Evolutionary conservation across 2,797 vertebrate species (phyloP), one percentile per base, ranked within the genome.

Genomic region (Pogonophryne albipinna): DNA sequence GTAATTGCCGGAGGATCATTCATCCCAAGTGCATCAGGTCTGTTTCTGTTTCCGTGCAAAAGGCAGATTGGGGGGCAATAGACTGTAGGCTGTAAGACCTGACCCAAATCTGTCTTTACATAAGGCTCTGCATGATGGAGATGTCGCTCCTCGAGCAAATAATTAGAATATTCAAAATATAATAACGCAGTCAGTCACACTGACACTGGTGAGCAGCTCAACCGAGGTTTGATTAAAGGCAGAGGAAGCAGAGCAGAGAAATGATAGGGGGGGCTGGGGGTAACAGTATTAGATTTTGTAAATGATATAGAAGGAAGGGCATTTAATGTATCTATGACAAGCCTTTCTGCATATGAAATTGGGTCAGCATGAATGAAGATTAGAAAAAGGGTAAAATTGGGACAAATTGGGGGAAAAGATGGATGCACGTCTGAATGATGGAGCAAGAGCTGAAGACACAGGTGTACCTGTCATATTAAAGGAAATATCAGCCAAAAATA

Each of bases 81-180:
- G 60, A 76, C 85, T 84, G 78, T 71, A 80, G 60, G 77, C 85
- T 84, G 78, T 71, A 80, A 82, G 71, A 80, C 82, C 74, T 92
- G 91, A 91, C 91, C 91, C 81, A 90, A 90, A 93, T 92, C 75
- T 89, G 85, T 90, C 85, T 90, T 88, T 91, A 84, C 78, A 83
- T 82, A 87, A 87, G 84, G 66, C 78, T 49, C 76, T 58, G 73
- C 64, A 83, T 90, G 90, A 91, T 83, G 78, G 89, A 92, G 78
- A 90, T 68, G 73, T 65, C 71, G 72, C 76, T 76, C 50, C n/a
- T 73, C 82, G 69, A 86, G 78, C 68, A 82, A 89, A 86, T 87
- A 79, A 92, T 87, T 78, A 76, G 80, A 91, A 88, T 87, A 89
- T 90, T 91, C 61, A 84, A 84, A 86, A 90, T 83, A 87, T 82